Evolutionary conservation across 2,113 vertebrate species (phyloP).

Genomic region (Muntiacus muntjak): DNA sequence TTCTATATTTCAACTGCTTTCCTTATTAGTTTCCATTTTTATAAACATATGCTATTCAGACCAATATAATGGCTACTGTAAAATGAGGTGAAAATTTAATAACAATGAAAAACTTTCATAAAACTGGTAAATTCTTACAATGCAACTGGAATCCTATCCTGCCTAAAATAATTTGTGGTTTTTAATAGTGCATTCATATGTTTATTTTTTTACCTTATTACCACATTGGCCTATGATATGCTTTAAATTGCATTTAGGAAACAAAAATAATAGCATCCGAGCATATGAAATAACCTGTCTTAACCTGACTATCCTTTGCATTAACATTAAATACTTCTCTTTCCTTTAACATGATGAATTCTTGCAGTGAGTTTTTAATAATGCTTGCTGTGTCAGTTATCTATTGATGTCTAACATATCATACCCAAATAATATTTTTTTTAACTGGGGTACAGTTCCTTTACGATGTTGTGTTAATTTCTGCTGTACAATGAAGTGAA

Average conservation of each 20-base stretch:
- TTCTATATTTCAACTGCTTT: neutral
- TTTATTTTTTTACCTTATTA: conserved; percentile 33
- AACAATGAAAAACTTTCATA: conserved; percentile 28
- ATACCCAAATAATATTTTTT: neutral
- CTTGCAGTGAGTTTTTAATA: neutral
- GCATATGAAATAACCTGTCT: neutral
- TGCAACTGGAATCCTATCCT: neutral
- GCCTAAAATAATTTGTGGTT: neutral
- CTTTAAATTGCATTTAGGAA: neutral
- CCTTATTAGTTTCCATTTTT: neutral
- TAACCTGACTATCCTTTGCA: neutral
- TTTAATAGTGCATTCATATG: neutral
- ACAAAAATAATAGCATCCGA: neutral
- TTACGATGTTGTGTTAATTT: neutral
- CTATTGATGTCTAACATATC: neutral
- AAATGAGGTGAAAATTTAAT: neutral
- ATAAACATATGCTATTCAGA: neutral
- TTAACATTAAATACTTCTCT: neutral
- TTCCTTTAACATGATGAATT: neutral
- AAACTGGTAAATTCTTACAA: neutral
- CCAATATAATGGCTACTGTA: neutral
- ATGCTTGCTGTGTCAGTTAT: neutral
- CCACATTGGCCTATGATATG: neutral
- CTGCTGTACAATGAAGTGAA: neutral
- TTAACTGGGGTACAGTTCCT: neutral